Evolutionary conservation across 2,113 vertebrate species (phyloP), one percentile per base, ranked within the genome.

Genomic region (Zeus faber): DNA sequence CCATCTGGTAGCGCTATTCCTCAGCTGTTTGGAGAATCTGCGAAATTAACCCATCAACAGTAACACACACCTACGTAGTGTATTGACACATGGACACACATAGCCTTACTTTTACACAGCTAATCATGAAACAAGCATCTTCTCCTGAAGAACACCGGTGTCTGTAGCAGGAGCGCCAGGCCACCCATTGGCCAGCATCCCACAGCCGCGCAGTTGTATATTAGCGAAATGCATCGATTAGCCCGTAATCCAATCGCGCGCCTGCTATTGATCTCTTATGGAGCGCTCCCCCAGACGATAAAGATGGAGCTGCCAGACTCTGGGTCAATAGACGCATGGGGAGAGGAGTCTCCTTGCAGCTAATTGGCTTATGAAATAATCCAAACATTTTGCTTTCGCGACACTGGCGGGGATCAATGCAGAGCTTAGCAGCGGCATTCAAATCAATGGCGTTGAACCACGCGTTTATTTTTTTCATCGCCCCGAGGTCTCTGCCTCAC

Each of bases 351-450:
- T 85, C 80, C 82, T 85, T 76, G 77, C 83, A 85, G 80, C 78
- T 87, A 87, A 87, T 87, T 87, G 85, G 83, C 85, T 85, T 87
- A 85, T 85, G 85, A 87, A 85, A 87, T 87, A 87, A 87, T 83
- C 83, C 83, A 87, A 87, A 87, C 83, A 84, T 87, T 87, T 85
- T 84, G 83, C 80, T 87, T 87, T 82, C 67, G 54, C 77, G 46
- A 50, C 74, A 69, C 61, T 66, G 61, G 79, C 47, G 63, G 80
- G 83, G 83, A 85, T 87, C 83, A 83, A 87, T 85, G 76, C 59
- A 27, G 71, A 74, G 80, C 65, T 80, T 52, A 70, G 78, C 74
- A 39, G 75, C 22, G 69, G 74, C 78, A 84, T 87, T 79, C 78
- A 84, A 84, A 85, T 85, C 74, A 54, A 71, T 66, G 8, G 58